Evolutionary conservation across 1,140 invertebrate species (phyloP), one percentile per base, ranked within the genome.

Genomic region (Euschistus heros): DNA sequence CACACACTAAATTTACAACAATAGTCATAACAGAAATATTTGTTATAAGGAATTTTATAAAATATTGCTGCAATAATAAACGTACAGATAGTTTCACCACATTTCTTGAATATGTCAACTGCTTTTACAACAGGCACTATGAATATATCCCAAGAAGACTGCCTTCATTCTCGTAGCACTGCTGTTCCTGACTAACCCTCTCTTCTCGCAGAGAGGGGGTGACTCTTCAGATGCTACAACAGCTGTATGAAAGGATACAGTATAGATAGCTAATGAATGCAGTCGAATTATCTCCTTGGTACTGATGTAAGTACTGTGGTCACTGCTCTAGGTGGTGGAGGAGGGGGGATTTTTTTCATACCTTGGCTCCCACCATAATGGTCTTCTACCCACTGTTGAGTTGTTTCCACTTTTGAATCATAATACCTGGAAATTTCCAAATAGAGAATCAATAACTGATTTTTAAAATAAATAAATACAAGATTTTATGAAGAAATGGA

Each of bases 311-410:
- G 75, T 70, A 89, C 86, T 7, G 88, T 91, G 1, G 84, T 87
- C 68, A 89, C 86, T 67, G 86, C 88, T 61, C 88, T 77, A 69
- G 88, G 88, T 5, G 88, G 88, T 7, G 87, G 86, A 14, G 87
- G 87, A 3, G 87, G 87, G 1, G 86, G 86, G n/a, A 85, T 85
- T 66, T 82, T 78, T 68, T 83, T 79, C 66, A 84, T 84, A 57
- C 17, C 67, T 47, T 55, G 52, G n/a, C 20, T 33, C 44, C 55
- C 66, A 0, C 89, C 89, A 70, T 92, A 92, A 70, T 92, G 90
- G 71, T 92, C 88, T 68, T 87, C 84, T n/a, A 92, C 88, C 90
- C 91, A 93, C 71, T 91, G 64, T n/a, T 46, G 44, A 17, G 46
- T 46, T 18, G 62, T 50, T 27, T 52, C 24, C 26, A 50, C 62